phyloP scores from a whole-genome alignment of 2,888 invertebrate genomes.

The Holacanthella duospinosa region DNA sequence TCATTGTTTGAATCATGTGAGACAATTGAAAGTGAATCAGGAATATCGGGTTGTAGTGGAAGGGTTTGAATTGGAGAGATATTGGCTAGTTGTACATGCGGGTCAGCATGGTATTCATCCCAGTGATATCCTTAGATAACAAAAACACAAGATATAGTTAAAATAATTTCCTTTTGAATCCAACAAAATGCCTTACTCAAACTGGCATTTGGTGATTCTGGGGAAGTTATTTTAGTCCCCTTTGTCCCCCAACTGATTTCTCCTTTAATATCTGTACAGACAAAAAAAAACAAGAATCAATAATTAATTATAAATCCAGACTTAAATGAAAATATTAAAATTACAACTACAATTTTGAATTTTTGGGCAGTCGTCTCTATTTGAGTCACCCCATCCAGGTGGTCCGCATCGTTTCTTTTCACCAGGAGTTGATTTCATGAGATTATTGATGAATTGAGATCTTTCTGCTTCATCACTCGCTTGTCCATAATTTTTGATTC shows the following conservation, averaged over 20 bases:
- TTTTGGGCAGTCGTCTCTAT: conserved; percentile 36
- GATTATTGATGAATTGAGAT: conserved; percentile 34
- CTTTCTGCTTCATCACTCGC: conserved; percentile 32
- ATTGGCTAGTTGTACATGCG: conserved; percentile 31
- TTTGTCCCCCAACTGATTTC: conserved; percentile 37
- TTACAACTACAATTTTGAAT: conserved; percentile 38
- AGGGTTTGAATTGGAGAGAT: conserved; percentile 34
- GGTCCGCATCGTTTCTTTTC: conserved; percentile 23
- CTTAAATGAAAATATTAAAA: no score
- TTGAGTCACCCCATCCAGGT: conserved; percentile 28
- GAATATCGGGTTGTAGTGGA: conserved; percentile 34
- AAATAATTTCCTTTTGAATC: no score
- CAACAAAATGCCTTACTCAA: no score
- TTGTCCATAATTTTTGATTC: conserved; percentile 33
- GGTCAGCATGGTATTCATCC: conserved; percentile 27
- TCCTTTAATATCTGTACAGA: conserved; percentile 38
- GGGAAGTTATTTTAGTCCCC: conserved; percentile 34
- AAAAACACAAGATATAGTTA: no score
- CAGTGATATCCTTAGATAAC: conserved; percentile 35
- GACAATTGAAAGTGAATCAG: conserved; percentile 28
- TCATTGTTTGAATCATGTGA: conserved; percentile 32
- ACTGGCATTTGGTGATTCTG: conserved; percentile 27
- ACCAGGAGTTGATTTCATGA: conserved; percentile 31
- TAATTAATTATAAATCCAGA: no score
- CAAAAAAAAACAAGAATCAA: no score